Base-by-base conservation (phyloP, 2,797 vertebrate genomes). In the Diplodus sargus region DNA sequence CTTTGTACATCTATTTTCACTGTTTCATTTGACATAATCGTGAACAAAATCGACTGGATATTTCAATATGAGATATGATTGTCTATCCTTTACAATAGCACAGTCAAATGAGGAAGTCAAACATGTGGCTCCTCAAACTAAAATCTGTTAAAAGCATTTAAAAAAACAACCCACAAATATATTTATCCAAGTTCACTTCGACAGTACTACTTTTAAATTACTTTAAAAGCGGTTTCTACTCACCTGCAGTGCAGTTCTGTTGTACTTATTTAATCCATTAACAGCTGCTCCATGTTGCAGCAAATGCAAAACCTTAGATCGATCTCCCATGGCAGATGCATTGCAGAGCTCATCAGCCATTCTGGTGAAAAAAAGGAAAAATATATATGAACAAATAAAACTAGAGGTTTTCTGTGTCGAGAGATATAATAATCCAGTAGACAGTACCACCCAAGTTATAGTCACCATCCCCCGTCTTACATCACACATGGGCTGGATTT, bases 201-300 rank as follows among this genome's bases (percentile, higher is more conserved):
- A 85, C 14, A 78, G 34, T 9, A 34, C 34, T 34, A 34, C 34
- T 34, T 34, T 34, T 1, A 59, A 66, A 74, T 5, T 11, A 18
- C 18, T 70, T 3, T 61, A 6, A 74, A 84, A 60, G 23, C 30
- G 5, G 56, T 65, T 64, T 54, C 88, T 92, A 96, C 97, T 90
- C 92, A 99, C 98, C 98, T 99, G 98, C 88, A 99, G 88, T 85
- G 98, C 90, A 90, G 97, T 99, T 92, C 97, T 97, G 82, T 94
- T 94, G 93, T 92, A 97, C 85, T 17, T 87, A 93, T 98, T 99
- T 76, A 78, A 89, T 83, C 94, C 96, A 96, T 97, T 97, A 89
- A 97, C 96, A 93, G 96, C 91, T 91, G 94, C 94, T 94, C 96
- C 95, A 81, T 86, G 93, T 92, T 96, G 83, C 91, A 99, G 94